Evolutionary conservation across 2,113 vertebrate genomes (phyloP).

Genomic region (Bufo bufo): DNA sequence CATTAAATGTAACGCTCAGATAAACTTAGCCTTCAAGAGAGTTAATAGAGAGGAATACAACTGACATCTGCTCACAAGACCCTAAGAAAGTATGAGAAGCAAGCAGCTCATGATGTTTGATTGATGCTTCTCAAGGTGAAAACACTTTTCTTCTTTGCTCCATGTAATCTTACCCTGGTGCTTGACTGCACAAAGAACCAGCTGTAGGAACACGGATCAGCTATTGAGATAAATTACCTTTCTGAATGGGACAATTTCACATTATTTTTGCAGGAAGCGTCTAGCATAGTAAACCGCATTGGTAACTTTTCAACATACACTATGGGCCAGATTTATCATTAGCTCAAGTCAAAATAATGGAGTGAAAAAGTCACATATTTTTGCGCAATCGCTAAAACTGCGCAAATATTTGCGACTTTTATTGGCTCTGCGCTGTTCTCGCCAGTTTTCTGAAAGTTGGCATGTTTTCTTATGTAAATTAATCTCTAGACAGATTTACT

Average conservation of each 20-base stretch:
- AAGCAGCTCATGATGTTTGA: constrained; percentile 14
- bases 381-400: no score
- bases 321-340: no score
- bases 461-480: no score
- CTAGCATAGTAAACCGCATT: not conserved
- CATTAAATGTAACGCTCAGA: not conserved
- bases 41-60: not conserved
- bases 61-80: constrained; percentile 7
- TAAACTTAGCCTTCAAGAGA: not conserved
- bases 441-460: no score
- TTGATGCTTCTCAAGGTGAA: constrained; percentile 40
- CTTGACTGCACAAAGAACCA: constrained; percentile 36
- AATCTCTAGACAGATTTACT: no score
- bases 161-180: constrained; percentile 30
- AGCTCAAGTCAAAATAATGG: no score
- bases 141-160: constrained; percentile 20
- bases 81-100: not conserved
- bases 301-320: not conserved
- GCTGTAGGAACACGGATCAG: constrained; percentile 28
- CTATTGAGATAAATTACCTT: constrained; percentile 40
- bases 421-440: no score
- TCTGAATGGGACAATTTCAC: constrained; percentile 13
- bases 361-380: no score
- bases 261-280: constrained; percentile 7
- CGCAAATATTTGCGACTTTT: no score